Percentiles rank a stretch among this genome's conserved stretches.
phyloP scores from a whole-genome alignment of 2,113 vertebrate genomes.

The Podilymbus podiceps region DNA sequence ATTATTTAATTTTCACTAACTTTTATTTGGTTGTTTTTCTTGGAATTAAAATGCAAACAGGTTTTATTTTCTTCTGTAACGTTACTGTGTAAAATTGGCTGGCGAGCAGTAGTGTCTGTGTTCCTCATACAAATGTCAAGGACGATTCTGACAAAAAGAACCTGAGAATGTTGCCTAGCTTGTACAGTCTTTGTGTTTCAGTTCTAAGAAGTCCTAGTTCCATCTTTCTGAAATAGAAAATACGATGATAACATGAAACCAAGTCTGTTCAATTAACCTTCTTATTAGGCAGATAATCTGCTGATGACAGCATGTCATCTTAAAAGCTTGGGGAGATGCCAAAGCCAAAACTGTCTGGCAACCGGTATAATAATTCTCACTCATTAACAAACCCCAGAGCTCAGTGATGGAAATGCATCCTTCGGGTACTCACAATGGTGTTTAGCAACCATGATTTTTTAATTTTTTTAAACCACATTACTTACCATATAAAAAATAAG shows the following conservation, averaged over 20 bases:
- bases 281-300: background rate
- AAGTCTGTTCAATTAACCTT: background rate
- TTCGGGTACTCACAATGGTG: background rate
- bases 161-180: background rate
- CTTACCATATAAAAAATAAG: background rate
- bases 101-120: background rate
- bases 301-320: background rate
- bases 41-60: background rate
- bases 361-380: background rate
- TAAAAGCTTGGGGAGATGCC: background rate
- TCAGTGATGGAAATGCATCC: background rate
- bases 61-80: background rate
- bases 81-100: background rate
- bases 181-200: background rate
- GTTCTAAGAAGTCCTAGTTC: background rate
- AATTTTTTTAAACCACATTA: background rate
- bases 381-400: background rate
- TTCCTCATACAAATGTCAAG: background rate
- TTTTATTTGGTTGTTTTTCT: background rate
- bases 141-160: background rate
- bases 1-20: background rate
- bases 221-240: background rate
- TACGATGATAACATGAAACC: background rate
- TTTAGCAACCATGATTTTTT: background rate
- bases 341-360: conserved; percentile 2